Conservation (phyloP, 2,113 vertebrate genomes). For the Anarhynchus alexandrinus region DNA sequence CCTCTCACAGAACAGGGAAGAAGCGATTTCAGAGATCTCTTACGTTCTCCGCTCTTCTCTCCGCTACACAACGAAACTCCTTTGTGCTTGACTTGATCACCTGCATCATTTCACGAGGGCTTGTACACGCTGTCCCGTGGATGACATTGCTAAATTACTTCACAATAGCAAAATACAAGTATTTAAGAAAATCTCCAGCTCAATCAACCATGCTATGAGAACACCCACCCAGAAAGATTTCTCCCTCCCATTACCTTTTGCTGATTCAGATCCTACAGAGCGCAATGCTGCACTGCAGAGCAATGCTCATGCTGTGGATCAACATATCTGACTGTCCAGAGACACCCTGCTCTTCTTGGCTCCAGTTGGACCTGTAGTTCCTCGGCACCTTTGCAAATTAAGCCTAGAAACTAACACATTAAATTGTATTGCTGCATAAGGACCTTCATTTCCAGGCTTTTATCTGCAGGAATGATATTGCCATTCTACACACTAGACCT, state of each 20-base stretch:
- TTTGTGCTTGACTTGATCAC: background rate
- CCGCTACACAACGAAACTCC: background rate
- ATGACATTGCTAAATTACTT: background rate
- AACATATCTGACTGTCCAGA: background rate
- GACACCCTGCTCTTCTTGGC: background rate
- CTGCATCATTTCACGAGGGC: background rate
- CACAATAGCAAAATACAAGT: background rate
- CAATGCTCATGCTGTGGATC: background rate
- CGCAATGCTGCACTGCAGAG: background rate
- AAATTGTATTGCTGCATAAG: conserved; percentile 22
- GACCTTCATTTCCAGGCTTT: conserved; percentile 23
- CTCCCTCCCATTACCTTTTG: background rate
- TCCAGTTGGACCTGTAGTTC: background rate
- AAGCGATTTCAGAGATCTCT: background rate
- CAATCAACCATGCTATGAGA: background rate
- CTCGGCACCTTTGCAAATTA: conserved; percentile 3
- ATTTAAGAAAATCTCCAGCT: background rate
- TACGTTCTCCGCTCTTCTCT: fast-evolving
- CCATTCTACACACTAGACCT: conserved; percentile 24
- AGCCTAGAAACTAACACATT: background rate
- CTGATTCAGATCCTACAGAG: background rate
- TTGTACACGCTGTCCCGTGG: background rate
- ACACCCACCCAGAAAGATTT: background rate
- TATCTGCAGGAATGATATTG: conserved; percentile 24
- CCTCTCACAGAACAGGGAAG: background rate